A percentile compares a stretch with the other conserved stretches of the same genome.
Evolutionary conservation across 2,113 vertebrate species (phyloP).

Genomic region (Himantopus leucocephalus): DNA sequence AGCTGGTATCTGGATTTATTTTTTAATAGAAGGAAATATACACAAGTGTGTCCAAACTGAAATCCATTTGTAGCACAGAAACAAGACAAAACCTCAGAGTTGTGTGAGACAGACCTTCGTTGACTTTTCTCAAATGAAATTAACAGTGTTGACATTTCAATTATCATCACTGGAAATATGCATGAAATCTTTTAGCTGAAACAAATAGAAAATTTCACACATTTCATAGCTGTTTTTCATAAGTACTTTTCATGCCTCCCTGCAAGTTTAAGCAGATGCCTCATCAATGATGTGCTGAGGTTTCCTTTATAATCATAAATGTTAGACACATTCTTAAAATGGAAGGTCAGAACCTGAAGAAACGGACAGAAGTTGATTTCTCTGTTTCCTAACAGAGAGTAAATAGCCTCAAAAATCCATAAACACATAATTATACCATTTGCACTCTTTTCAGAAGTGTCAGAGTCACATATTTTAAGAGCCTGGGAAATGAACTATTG

Average conservation of each 20-base stretch:
- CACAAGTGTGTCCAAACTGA: background rate
- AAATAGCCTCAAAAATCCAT: background rate
- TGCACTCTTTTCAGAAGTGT: background rate
- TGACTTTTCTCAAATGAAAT: background rate
- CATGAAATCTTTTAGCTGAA: background rate
- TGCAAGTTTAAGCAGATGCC: background rate
- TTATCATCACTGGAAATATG: background rate
- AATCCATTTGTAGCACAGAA: background rate
- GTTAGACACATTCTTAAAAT: background rate
- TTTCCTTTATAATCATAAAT: background rate
- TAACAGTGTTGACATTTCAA: background rate
- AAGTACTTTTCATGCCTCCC: background rate
- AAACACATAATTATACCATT: background rate
- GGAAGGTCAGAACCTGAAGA: background rate
- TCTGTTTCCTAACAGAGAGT: background rate
- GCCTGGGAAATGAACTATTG: background rate
- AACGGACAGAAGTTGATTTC: background rate
- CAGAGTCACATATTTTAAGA: background rate
- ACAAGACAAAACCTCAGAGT: background rate
- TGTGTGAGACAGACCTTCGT: background rate
- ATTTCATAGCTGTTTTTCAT: background rate
- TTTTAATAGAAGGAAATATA: background rate
- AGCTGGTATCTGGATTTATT: background rate
- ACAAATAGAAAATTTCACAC: background rate
- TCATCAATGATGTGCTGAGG: background rate